Conservation (phyloP, 2,113 vertebrate species). For the Hippocampus guttulatus region DNA sequence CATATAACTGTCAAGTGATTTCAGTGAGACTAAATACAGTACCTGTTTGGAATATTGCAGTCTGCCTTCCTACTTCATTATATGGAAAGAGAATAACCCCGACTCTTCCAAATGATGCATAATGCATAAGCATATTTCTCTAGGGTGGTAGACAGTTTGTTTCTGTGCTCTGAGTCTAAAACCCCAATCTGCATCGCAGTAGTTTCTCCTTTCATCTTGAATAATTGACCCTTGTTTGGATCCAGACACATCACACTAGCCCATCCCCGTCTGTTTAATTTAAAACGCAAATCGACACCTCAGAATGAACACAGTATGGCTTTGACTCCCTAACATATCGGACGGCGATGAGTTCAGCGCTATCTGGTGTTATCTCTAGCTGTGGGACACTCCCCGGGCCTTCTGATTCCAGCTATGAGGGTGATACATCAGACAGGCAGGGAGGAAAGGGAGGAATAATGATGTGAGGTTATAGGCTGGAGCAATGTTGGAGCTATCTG, state of each 20-base stretch:
- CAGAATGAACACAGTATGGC: conserved; percentile 28
- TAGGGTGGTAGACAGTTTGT: conserved; percentile 13
- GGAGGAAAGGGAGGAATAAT: conserved; percentile 44
- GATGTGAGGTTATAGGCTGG: conserved; percentile 30
- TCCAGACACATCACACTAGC: neutral
- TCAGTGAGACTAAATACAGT: conserved; percentile 19
- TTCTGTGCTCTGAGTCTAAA: conserved; percentile 25
- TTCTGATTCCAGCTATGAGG: conserved; percentile 30
- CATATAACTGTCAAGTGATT: conserved; percentile 23
- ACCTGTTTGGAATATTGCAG: conserved; percentile 15
- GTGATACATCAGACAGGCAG: conserved; percentile 45
- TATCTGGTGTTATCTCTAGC: conserved; percentile 61
- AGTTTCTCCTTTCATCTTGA: conserved; percentile 27
- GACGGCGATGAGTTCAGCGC: conserved; percentile 48
- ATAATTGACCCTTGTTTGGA: conserved; percentile 42
- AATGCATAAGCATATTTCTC: conserved; percentile 32
- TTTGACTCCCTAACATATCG: conserved; percentile 55
- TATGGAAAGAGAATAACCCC: conserved; percentile 20
- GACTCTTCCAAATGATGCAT: conserved; percentile 35
- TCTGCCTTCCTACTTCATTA: conserved; percentile 25
- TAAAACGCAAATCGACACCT: conserved; percentile 16
- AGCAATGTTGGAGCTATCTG: conserved; percentile 30
- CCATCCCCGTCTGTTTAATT: neutral
- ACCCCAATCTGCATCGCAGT: conserved; percentile 17
- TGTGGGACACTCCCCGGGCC: conserved; percentile 47